Conservation (phyloP, 2,113 vertebrate species). For the Xiphias gladius region DNA sequence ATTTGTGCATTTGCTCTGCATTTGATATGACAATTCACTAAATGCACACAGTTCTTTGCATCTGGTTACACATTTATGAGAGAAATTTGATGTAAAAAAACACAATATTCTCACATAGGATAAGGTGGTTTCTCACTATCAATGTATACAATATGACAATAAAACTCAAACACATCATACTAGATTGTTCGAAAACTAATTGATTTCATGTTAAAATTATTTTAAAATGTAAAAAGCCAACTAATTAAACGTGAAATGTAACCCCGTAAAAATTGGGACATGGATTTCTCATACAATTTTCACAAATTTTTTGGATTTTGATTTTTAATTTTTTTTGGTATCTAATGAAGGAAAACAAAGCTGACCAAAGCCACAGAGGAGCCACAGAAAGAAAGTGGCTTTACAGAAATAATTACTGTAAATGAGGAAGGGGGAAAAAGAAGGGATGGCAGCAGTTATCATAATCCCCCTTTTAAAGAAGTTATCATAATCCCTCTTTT, state of each 20-base stretch:
- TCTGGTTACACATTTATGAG: neutral
- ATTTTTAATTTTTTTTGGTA: constrained; percentile 6
- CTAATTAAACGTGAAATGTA: neutral
- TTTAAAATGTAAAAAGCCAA: neutral
- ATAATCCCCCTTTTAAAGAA: constrained; percentile 50
- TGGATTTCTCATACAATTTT: neutral
- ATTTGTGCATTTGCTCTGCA: constrained; percentile 2
- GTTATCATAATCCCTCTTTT: constrained; percentile 54
- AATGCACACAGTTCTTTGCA: neutral
- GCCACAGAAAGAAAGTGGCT: constrained; percentile 28
- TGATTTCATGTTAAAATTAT: too few relatives aligned
- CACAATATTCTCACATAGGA: neutral
- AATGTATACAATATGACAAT: neutral
- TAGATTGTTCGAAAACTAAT: too few relatives aligned
- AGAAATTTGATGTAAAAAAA: neutral
- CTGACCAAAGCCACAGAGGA: constrained; percentile 21
- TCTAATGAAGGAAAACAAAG: constrained; percentile 18
- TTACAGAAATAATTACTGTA: constrained; percentile 62
- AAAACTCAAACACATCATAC: too few relatives aligned
- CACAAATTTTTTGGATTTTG: constrained; percentile 15
- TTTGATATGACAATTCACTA: neutral
- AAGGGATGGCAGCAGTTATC: constrained; percentile 35
- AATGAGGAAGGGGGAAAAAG: constrained; percentile 9
- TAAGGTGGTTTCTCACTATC: neutral
- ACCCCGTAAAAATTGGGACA: neutral